These are phyloP conservation scores for Saxidomus purpurata DNA, from an alignment of 1,140 invertebrate genomes.

Conservation along the genomic window DNA sequence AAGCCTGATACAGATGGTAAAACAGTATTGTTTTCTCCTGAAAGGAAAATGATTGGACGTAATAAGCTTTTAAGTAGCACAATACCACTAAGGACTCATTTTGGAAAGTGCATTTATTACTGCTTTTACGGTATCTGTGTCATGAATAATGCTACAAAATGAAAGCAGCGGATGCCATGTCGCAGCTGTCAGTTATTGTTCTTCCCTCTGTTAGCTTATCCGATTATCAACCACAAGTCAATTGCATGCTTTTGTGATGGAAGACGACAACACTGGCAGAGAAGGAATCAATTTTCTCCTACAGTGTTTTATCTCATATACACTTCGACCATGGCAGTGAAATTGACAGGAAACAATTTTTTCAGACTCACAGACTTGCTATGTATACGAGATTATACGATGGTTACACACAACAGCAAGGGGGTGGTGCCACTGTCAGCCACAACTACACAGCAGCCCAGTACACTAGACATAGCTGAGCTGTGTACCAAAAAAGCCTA, in stretches of 20 bases:
- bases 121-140: too few relatives aligned
- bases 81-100: too few relatives aligned
- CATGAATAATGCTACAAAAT: too few relatives aligned
- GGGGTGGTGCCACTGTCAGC: not conserved
- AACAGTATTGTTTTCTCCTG: too few relatives aligned
- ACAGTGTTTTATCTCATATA: not conserved
- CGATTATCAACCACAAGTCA: slow-evolving; percentile 37
- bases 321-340: not conserved
- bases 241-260: slow-evolving; percentile 19
- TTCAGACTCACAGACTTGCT: not conserved
- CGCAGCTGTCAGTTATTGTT: slow-evolving; percentile 21
- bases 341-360: not conserved
- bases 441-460: slow-evolving; percentile 1
- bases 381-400: not conserved
- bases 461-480: not conserved
- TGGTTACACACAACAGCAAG: slow-evolving; percentile 11
- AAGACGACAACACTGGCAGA: not conserved
- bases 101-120: too few relatives aligned
- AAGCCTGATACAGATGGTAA: too few relatives aligned
- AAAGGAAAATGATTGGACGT: too few relatives aligned
- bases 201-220: slow-evolving; percentile 14
- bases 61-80: too few relatives aligned
- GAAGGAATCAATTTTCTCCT: slow-evolving; percentile 39
- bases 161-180: slow-evolving; percentile 11
- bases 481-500: too few relatives aligned